Base-by-base conservation (phyloP, 1,140 invertebrate species). In the Agrilus planipennis region DNA sequence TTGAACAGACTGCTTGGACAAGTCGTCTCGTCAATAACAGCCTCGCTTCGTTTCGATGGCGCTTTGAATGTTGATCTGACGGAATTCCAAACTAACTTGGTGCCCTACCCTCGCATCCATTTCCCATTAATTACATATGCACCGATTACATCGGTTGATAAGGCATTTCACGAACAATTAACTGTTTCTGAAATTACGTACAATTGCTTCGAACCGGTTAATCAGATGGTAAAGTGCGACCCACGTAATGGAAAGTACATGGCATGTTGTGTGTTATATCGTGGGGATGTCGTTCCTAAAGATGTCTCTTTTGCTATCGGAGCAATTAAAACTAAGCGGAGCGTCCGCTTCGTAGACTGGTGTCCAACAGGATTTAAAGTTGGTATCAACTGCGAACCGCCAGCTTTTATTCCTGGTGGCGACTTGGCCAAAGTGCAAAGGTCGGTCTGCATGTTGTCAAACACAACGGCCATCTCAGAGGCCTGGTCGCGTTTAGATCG, bases 1-100 rank as follows among this genome's bases (percentile, higher is more conserved):
- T 63, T 87, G 19, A 88, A 88, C 54, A 68, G 83, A 37, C 66
- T 87, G 11, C 72, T 85, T 22, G 80, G 73, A 2, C 82, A 86
- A 64, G 76, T 75, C 52, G 61, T 73, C 45, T 57, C 74, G 7
- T 71, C 74, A 7, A 75, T 77, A 34, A 79, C 77, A 3, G 72
- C 72, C 29, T 66, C 70, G 1, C 60, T 82, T 61, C 55, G 84
- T n/a, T 88, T 86, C 49, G 72, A 82, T 45, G 81, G 81, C 3
- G 72, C 75, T 3, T 57, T 81, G 0, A 86, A 81, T 49, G 76
- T 86, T 0, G 77, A 75, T 49, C 62, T 89, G 25, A 69, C 69
- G 18, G 70, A 87, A 54, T 78, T 85, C 60, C 79, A 77, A 55
- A 80, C 78, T 0, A 72, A 72, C 48, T 53, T 70, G 23, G 68